Evolutionary conservation across 2,888 invertebrate genomes (phyloP).

Genomic region (Dynastes tityus): DNA sequence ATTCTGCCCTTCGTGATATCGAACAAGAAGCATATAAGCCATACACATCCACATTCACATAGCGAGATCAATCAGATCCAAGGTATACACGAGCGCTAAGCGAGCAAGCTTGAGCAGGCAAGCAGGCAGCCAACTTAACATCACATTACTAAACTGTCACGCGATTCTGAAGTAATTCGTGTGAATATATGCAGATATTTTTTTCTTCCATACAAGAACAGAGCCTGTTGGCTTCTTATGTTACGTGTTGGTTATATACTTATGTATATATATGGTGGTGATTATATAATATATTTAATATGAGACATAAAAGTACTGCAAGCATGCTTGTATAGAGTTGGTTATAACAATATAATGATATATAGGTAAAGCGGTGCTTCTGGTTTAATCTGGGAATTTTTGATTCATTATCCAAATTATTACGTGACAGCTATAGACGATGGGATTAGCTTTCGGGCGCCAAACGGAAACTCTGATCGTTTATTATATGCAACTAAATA

Average conservation of each 20-base stretch:
- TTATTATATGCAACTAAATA: constrained; percentile 10
- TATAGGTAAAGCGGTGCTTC: background rate
- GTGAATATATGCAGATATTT: constrained; percentile 9
- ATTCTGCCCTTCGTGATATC: constrained; percentile 56
- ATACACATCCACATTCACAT: constrained; percentile 7
- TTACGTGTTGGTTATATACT: no score
- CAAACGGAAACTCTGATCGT: constrained; percentile 19
- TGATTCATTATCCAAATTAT: constrained; percentile 46
- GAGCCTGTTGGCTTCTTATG: no score
- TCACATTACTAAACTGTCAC: constrained; percentile 57
- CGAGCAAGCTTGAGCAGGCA: constrained; percentile 50
- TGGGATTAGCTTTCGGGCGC: constrained; percentile 29
- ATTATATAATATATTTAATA: constrained; percentile 4
- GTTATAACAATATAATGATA: constrained; percentile 4
- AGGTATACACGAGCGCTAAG: constrained; percentile 4
- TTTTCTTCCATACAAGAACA: no score
- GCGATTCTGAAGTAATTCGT: constrained; percentile 49
- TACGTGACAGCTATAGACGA: background rate
- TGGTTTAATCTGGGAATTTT: constrained; percentile 19
- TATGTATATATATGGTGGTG: background rate
- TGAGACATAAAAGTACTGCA: no score
- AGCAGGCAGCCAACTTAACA: constrained; percentile 58
- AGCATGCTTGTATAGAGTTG: background rate
- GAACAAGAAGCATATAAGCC: background rate
- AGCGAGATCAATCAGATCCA: constrained; percentile 57